A percentile compares a stretch with the other conserved stretches of the same genome.
These are phyloP conservation scores for Idaea straminata DNA, from an alignment of 2,888 invertebrate species.

Conservation along the genomic window DNA sequence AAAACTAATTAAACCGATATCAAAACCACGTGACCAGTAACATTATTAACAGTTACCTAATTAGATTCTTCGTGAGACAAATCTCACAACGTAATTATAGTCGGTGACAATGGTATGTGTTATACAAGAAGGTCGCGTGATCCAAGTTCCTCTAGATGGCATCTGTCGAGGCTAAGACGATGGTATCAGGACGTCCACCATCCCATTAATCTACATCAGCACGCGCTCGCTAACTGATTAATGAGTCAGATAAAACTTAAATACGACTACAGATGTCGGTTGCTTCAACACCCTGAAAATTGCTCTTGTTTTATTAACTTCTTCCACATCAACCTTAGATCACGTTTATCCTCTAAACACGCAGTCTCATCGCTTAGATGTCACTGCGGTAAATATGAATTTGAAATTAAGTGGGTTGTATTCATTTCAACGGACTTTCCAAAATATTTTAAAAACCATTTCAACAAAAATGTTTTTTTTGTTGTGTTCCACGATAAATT, in stretches of 20 bases:
- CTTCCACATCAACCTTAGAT: slow-evolving; percentile 11
- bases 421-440: too few relatives aligned
- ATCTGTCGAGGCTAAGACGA: slow-evolving; percentile 67
- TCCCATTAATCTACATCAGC: slow-evolving; percentile 78
- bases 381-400: too few relatives aligned
- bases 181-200: slow-evolving; percentile 68
- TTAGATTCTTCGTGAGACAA: background rate
- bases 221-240: slow-evolving; percentile 73
- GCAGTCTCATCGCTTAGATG: background rate
- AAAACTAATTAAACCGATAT: too few relatives aligned
- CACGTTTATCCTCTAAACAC: background rate
- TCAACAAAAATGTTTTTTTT: too few relatives aligned
- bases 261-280: slow-evolving; percentile 69
- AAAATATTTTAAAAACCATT: too few relatives aligned
- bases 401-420: too few relatives aligned
- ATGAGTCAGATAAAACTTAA: slow-evolving; percentile 76
- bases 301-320: slow-evolving; percentile 3
- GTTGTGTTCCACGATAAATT: too few relatives aligned
- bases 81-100: background rate
- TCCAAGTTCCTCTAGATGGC: slow-evolving; percentile 45
- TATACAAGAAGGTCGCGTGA: slow-evolving; percentile 4
- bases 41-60: background rate
- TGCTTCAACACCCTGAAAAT: slow-evolving; percentile 35
- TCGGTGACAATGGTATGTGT: slow-evolving; percentile 7
- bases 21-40: too few relatives aligned